These are phyloP conservation scores for Drosophila eohydei DNA, from an alignment of 2,888 invertebrate species.

Conservation along the genomic window DNA sequence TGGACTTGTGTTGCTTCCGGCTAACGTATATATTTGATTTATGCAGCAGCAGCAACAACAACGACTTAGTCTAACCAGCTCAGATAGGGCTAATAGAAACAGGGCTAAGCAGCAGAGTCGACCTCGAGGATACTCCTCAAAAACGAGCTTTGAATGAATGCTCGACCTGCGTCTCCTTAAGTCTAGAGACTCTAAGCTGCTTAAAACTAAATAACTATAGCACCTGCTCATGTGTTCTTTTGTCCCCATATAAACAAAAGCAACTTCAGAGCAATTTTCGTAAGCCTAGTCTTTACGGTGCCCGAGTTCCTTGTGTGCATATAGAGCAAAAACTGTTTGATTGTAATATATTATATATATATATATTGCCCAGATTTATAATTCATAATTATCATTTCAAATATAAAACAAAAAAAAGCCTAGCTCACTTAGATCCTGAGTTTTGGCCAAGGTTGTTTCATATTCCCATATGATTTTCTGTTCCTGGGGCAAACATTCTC, in stretches of 20 bases:
- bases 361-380: no score
- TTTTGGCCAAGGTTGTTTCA: neutral
- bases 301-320: neutral
- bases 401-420: no score
- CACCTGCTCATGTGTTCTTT: neutral
- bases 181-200: no score
- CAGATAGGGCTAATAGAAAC: neutral
- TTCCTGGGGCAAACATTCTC: no score
- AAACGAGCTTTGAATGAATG: neutral
- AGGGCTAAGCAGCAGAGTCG: neutral
- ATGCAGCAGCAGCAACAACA: slow-evolving; percentile 35
- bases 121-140: neutral
- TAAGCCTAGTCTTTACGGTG: no score
- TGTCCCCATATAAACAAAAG: neutral
- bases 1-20: slow-evolving; percentile 63
- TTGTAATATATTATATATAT: no score
- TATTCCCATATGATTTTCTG: neutral
- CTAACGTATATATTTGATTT: slow-evolving; percentile 63
- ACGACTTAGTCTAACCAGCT: neutral
- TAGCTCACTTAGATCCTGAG: no score
- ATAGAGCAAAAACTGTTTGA: neutral
- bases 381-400: no score
- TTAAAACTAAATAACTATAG: neutral
- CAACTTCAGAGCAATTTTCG: neutral
- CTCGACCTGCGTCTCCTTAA: no score